Base-by-base conservation (phyloP, 2,888 invertebrate species). In the Rhopalosiphum nymphaeae region DNA sequence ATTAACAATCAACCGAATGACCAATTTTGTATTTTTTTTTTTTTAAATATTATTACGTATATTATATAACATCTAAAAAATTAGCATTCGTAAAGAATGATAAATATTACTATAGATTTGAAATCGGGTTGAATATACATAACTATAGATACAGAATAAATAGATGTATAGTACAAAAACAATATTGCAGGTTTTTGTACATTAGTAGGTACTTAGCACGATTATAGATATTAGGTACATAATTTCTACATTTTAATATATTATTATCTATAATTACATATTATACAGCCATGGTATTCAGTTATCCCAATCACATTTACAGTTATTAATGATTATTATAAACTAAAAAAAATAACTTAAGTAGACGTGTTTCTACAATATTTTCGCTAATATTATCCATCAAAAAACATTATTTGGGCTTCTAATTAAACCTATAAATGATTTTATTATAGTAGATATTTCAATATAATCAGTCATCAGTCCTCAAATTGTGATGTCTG, bases 11-110 rank as follows among this genome's bases (percentile, higher is more conserved):
- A 49, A 90, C n/a, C 67, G 21, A 36, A 91, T 53, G 49, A 91
- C 49, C 67, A 91, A 44, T 53, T 84, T 26, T 26, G 36, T 84
- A 29, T 91, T 92, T 61, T 67, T 36, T 29, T 57, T 89, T 89
- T 89, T 89, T 49, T 26, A 36, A 78, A 36, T 78, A 78, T 78
- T 78, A 78, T 78, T 78, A 78, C 21, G 21, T 53, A 67, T n/a
- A n/a, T 36, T 78, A 36, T 9, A 9, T 36, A 21, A 78, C 7
- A 78, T 9, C 36, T 7, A 21, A 67, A 16, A 36, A 36, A 78
- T 21, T 36, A 21, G 36, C 36, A 42, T 78, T 36, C 36, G 9
- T 78, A 36, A 36, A 78, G 7, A 78, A 42, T 78, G 21, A 7
- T 36, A 42, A 36, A 78, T 78, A 78, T 78, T 78, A 11, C 7